phyloP scores from a whole-genome alignment of 2,113 vertebrate species.

The Prunella fulvescens region DNA sequence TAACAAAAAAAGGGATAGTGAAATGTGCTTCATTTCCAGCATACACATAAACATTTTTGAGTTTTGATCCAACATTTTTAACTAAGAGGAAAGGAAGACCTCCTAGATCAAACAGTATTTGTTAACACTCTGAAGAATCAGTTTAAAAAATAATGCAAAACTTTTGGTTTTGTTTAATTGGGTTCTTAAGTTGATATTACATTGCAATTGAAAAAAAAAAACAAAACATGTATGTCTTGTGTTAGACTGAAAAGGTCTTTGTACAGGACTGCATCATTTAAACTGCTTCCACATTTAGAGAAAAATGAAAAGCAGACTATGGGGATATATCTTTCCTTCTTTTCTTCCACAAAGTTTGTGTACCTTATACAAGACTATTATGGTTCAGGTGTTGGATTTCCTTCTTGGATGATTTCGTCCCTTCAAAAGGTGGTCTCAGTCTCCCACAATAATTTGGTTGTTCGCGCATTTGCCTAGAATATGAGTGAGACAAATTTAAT shows the following conservation, averaged over 20 bases:
- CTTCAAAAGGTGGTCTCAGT: not conserved
- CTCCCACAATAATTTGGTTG: not conserved
- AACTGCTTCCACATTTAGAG: not conserved
- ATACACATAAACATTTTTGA: not conserved
- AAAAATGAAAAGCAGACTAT: not conserved
- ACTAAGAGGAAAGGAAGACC: not conserved
- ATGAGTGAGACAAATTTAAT: not conserved
- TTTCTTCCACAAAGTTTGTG: not conserved
- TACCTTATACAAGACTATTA: not conserved
- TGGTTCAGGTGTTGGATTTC: not conserved
- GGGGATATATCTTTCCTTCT: not conserved
- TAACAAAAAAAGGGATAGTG: not conserved
- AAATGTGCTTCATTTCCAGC: not conserved
- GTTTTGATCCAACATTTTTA: not conserved
- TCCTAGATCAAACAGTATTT: not conserved
- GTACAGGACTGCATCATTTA: not conserved
- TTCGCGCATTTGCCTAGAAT: not conserved
- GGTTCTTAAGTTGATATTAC: not conserved
- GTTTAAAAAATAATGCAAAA: not conserved
- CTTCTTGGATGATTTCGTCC: not conserved
- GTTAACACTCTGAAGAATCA: not conserved
- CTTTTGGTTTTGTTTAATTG: not conserved
- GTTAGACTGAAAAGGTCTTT: not conserved
- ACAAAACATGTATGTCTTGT: rapidly evolving
- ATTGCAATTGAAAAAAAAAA: not conserved